Conservation (phyloP, 2,888 invertebrate genomes). For the Actias luna region DNA sequence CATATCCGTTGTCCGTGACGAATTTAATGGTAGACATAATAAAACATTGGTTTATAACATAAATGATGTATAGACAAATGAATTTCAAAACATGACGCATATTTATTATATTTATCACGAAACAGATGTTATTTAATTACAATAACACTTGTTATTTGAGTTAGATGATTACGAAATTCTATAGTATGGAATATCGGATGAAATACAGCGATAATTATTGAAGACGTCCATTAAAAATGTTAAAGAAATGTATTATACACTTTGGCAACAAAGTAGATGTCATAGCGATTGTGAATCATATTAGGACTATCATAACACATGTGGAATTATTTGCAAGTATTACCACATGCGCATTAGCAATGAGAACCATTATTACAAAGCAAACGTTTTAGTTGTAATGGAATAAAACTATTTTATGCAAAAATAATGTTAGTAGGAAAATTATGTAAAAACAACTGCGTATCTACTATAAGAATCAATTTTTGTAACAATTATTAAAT, state of each 20-base stretch:
- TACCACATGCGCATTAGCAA: neutral
- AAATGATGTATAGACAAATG: neutral
- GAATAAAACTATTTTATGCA: neutral
- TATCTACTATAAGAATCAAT: neutral
- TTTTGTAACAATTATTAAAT: neutral
- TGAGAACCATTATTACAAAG: neutral
- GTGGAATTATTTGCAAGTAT: neutral
- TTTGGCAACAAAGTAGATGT: neutral
- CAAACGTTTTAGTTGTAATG: neutral
- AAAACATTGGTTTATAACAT: slow-evolving; percentile 31
- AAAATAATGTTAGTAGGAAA: neutral
- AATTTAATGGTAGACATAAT: slow-evolving; percentile 52
- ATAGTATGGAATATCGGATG: too few relatives aligned
- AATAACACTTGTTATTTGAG: too few relatives aligned
- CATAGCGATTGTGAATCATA: neutral
- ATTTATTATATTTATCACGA: neutral
- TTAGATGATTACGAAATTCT: too few relatives aligned
- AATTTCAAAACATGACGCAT: neutral
- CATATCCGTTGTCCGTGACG: slow-evolving; percentile 63
- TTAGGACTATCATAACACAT: neutral
- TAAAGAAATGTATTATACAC: neutral
- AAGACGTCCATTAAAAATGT: too few relatives aligned
- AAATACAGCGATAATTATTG: neutral
- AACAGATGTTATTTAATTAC: neutral
- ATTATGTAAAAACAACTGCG: neutral